phyloP scores from a whole-genome alignment of 2,888 invertebrate species.

The Teinopalpus imperialis region DNA sequence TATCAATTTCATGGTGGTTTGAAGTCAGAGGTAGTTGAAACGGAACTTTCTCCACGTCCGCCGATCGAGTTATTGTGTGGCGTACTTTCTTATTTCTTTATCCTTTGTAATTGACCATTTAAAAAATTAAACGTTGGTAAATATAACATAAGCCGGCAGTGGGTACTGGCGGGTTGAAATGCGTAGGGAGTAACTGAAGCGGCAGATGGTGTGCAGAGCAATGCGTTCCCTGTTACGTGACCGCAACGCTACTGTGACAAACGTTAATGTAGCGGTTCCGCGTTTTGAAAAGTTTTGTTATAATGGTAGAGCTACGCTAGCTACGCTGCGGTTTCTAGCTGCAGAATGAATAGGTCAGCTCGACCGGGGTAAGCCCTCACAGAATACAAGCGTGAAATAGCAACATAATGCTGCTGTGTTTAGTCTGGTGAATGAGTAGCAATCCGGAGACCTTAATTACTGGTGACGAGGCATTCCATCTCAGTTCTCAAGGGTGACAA shows the following conservation, averaged over 20 bases:
- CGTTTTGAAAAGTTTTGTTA: too few relatives aligned
- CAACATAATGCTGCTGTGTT: too few relatives aligned
- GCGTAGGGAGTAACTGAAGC: conserved; percentile 71
- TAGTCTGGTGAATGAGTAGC: too few relatives aligned
- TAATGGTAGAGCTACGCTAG: too few relatives aligned
- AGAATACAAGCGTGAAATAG: too few relatives aligned
- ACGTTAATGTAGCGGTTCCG: conserved; percentile 25
- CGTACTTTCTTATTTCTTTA: conserved; percentile 70
- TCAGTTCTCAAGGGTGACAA: too few relatives aligned
- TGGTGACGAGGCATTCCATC: too few relatives aligned
- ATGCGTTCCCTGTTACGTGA: conserved; percentile 33
- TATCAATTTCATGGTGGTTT: conserved; percentile 67
- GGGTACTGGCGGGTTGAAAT: conserved; percentile 53
- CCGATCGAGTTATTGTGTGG: conserved; percentile 53
- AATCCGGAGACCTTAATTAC: too few relatives aligned
- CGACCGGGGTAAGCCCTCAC: too few relatives aligned
- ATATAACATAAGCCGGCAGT: conserved; percentile 54
- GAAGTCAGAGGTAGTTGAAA: conserved; percentile 47
- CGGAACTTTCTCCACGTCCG: conserved; percentile 56
- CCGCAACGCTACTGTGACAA: conserved; percentile 38
- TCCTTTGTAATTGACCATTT: conserved; percentile 59
- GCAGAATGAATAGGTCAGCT: too few relatives aligned
- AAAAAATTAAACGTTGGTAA: conserved; percentile 56
- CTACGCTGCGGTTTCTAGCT: too few relatives aligned
- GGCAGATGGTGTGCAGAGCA: conserved; percentile 65